Conservation (phyloP, 2,797 vertebrate species). For the Leptodactylus fallax region DNA sequence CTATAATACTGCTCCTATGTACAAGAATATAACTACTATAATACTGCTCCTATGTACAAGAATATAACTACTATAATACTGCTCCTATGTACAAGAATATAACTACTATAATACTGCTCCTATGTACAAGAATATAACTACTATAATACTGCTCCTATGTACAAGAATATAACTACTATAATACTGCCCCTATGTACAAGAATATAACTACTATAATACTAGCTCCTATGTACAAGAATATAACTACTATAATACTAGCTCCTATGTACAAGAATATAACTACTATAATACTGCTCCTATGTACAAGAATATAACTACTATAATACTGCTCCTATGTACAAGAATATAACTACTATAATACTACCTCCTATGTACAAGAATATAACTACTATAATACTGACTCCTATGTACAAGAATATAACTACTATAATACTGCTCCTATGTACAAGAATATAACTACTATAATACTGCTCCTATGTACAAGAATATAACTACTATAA, state of each 20-base stretch:
- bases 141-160: not conserved
- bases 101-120: not conserved
- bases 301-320: not conserved
- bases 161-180: not conserved
- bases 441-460: too few relatives aligned
- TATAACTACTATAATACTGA: conserved; percentile 7
- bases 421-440: too few relatives aligned
- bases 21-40: not conserved
- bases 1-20: not conserved
- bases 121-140: not conserved
- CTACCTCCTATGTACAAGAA: not conserved
- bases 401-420: too few relatives aligned
- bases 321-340: not conserved
- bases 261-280: conserved; percentile 19
- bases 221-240: conserved; percentile 4
- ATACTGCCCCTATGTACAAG: not conserved
- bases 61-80: not conserved
- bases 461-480: too few relatives aligned
- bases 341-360: not conserved
- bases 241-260: conserved; percentile 12
- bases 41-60: not conserved
- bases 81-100: not conserved
- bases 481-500: too few relatives aligned
- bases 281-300: conserved; percentile 13
- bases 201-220: conserved; percentile 9